Evolutionary conservation across 2,113 vertebrate genomes (phyloP), one percentile per base, ranked within the genome.

Genomic region (Epinephelus moara): DNA sequence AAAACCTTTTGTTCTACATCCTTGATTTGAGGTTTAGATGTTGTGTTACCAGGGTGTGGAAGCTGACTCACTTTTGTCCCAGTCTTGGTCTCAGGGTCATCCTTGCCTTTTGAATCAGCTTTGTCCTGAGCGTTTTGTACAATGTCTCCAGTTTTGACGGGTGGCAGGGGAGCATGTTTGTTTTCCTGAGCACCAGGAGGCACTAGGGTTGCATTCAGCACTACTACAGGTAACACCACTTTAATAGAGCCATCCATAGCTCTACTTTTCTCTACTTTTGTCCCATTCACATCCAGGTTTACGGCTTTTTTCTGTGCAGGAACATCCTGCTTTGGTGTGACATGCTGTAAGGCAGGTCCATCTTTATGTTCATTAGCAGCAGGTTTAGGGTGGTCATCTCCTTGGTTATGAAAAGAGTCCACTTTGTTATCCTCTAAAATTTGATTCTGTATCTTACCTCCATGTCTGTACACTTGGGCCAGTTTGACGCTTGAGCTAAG

Each of bases 401-500:
- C 64, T 40, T 66, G 23, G 19, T 61, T 21, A 17, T 68, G 4
- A 5, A 66, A 4, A 15, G 55, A 40, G 18, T 55, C 27, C 2
- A 11, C 53, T 25, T 25, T 25, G 25, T 25, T 25, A 25, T 25
- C 25, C 50, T 30, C 68, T 37, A 85, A 3, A 8, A n/a, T 42
- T 0, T 59, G 27, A 5, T 30, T 68, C 12, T 4, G 52, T 4
- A 55, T 63, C 45, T 37, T 78, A 3, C 21, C 71, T 55, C 81
- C 80, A 0, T 78, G 63, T 74, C 90, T 92, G 89, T 95, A 93
- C 19, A 93, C 88, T 8, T 88, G 50, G 10, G 59, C 76, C 2
- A 91, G 37, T 23, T 80, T 84, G 55, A 42, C 25, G 1, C 19
- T 63, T 6, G 67, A 12, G 40, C 27, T 52, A 7, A 81, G 57